Percentiles rank a stretch among this genome's conserved stretches.
Evolutionary conservation across 2,113 vertebrate genomes (phyloP).

Genomic region (Miniopterus natalensis): DNA sequence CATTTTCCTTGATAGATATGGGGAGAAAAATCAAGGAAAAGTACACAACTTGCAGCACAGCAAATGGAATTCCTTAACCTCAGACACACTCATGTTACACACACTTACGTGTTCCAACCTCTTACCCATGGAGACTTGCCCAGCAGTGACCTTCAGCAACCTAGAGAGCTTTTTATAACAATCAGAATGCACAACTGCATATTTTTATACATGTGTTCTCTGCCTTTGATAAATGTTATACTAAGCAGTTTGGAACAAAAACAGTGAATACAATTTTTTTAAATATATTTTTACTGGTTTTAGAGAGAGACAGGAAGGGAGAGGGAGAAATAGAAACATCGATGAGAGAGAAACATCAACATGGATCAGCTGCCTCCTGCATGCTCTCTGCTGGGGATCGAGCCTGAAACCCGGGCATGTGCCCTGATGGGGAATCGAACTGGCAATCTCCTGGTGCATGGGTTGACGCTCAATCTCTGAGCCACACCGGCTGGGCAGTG

Average conservation of each 20-base stretch:
- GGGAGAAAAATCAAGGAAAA: neutral
- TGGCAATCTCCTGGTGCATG: too few relatives aligned
- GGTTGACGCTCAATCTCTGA: too few relatives aligned
- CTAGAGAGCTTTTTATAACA: slow-evolving; percentile 61
- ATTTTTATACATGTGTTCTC: slow-evolving; percentile 57
- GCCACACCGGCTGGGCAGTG: too few relatives aligned
- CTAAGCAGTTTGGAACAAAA: slow-evolving; percentile 52
- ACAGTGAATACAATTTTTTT: neutral
- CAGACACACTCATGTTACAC: neutral
- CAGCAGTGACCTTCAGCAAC: slow-evolving; percentile 57
- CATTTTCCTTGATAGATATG: neutral
- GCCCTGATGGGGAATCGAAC: too few relatives aligned
- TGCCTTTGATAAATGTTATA: slow-evolving; percentile 60
- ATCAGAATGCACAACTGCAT: slow-evolving; percentile 51
- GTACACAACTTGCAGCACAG: neutral
- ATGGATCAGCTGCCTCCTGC: too few relatives aligned
- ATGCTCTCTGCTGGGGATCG: too few relatives aligned
- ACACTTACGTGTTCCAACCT: neutral
- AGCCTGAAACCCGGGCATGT: too few relatives aligned
- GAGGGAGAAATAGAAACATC: too few relatives aligned
- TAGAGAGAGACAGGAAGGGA: too few relatives aligned
- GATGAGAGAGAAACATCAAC: too few relatives aligned
- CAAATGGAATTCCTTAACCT: slow-evolving; percentile 17
- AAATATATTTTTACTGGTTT: neutral
- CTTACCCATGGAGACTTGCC: neutral